phyloP scores from a whole-genome alignment of 2,113 vertebrate genomes.

The Cyrtonyx montezumae region DNA sequence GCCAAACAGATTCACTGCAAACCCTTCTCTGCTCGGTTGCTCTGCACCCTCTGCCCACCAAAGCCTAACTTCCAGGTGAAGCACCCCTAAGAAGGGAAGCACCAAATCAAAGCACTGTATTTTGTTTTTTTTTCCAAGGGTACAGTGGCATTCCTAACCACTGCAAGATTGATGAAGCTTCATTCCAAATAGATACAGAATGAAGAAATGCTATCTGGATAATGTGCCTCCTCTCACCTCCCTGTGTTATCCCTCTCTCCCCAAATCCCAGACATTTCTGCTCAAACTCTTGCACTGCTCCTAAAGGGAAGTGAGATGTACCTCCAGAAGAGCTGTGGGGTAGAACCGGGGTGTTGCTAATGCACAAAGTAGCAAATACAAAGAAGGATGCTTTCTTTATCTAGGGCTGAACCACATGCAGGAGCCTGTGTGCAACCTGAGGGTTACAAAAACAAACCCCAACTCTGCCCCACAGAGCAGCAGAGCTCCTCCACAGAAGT shows the following conservation, averaged over 20 bases:
- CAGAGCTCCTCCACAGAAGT: neutral
- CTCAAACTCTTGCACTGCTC: neutral
- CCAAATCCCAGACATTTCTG: neutral
- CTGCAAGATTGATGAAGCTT: constrained; percentile 51
- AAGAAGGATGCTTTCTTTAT: neutral
- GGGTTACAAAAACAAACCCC: neutral
- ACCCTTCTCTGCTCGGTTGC: constrained; percentile 65
- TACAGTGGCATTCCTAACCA: constrained; percentile 28
- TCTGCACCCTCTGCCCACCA: constrained; percentile 36
- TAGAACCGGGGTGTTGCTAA: neutral
- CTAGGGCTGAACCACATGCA: neutral
- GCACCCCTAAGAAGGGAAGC: constrained; percentile 12
- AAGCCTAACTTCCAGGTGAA: constrained; percentile 39
- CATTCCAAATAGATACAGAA: constrained; percentile 17
- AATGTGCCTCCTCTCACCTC: neutral
- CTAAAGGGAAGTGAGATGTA: neutral
- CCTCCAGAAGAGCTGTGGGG: neutral
- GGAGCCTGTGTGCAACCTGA: neutral
- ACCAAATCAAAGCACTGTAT: constrained; percentile 31
- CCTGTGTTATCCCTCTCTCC: neutral
- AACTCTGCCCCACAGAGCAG: neutral
- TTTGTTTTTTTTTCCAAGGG: neutral
- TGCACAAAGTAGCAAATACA: fast-evolving
- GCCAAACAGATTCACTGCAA: constrained; percentile 75
- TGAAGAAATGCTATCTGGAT: neutral